Evolutionary conservation across 2,888 invertebrate species (phyloP), one percentile per base, ranked within the genome.

Genomic region (Bellardia bayeri): DNA sequence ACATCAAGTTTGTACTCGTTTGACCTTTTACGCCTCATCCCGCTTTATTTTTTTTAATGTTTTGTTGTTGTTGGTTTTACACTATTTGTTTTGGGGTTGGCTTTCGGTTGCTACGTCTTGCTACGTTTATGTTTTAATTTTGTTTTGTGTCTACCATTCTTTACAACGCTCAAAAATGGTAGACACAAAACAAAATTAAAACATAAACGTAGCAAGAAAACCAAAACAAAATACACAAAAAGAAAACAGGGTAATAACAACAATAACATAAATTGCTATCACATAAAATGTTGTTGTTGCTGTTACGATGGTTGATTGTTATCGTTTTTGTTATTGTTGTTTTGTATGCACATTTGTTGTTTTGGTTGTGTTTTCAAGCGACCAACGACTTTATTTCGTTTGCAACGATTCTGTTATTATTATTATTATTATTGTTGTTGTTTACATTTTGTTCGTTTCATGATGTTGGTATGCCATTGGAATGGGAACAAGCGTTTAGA

Each of bases 11-110:
- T 87, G 87, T 82, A 87, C 87, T 87, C 87, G 82, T 78, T 85
- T 87, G 87, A 87, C 87, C 87, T 87, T 87, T 87, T 82, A 51
- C 81, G 78, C 85, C 78, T 75, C 85, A 79, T 87, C 87, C 78
- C 85, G 87, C 87, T 69, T 85, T 82, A 75, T 78, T 81, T 51
- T 66, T 58, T 6, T 49, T 30, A 33, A 8, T 9, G 23, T 42
- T 66, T 13, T 45, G 66, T 72, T 71, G 51, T 71, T 82, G 54
- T 33, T 58, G n/a, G 30, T 14, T 75, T 40, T 78, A 33, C 30
- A n/a, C 30, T 45, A 33, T 76, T 69, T 75, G 45, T 69, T 61
- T 14, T 69, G 78, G 72, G 86, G 69, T 83, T 76, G 78, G 40
- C 74, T 86, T 63, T 71, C 23, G 40, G 66, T 68, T 71, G 69